Conservation (phyloP, 2,113 vertebrate species). For the Nannospalax galili region DNA sequence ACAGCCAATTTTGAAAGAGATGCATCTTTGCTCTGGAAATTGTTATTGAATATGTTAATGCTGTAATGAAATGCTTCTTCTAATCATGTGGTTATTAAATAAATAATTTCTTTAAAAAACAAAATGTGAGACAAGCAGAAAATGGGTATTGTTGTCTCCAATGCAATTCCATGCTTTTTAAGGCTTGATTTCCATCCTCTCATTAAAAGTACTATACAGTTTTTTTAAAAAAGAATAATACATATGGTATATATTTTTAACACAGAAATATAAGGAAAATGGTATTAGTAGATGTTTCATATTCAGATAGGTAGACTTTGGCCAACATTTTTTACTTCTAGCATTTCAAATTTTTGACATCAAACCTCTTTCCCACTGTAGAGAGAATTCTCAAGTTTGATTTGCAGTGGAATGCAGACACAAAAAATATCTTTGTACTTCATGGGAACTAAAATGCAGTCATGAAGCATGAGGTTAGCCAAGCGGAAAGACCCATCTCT, state of each 20-base stretch:
- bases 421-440: not conserved
- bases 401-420: not conserved
- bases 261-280: not conserved
- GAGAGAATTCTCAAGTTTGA: not conserved
- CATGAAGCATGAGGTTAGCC: not conserved
- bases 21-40: too few relatives aligned
- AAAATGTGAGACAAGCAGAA: too few relatives aligned
- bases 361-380: not conserved
- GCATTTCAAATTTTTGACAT: not conserved
- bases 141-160: too few relatives aligned
- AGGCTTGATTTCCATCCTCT: too few relatives aligned
- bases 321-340: not conserved
- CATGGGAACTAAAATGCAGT: not conserved
- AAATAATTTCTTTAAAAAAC: too few relatives aligned
- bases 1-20: too few relatives aligned
- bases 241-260: not conserved
- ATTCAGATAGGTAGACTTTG: not conserved
- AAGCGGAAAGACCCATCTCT: not conserved
- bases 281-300: not conserved
- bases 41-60: too few relatives aligned
- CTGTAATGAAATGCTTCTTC: too few relatives aligned
- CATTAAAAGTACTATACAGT: too few relatives aligned
- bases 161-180: too few relatives aligned
- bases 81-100: too few relatives aligned
- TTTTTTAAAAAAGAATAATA: not conserved